phyloP scores from a whole-genome alignment of 2,113 vertebrate genomes.

The Pelvicachromis taeniatus region DNA sequence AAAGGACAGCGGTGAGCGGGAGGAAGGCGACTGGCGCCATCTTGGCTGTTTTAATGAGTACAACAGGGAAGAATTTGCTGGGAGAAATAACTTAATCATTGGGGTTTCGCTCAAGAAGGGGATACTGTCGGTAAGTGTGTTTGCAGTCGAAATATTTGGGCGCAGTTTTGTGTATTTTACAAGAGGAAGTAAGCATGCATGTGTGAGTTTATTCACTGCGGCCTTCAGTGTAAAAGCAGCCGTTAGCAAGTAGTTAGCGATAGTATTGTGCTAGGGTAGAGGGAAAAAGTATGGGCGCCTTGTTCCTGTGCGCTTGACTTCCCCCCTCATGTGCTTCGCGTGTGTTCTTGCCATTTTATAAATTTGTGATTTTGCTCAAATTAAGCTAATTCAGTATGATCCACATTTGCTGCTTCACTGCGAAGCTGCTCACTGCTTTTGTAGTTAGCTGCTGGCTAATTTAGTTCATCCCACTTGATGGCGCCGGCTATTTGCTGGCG shows the following conservation, averaged over 20 bases:
- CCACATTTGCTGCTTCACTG: not conserved
- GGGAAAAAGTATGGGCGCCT: slow-evolving; percentile 21
- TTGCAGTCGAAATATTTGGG: not conserved
- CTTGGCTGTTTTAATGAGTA: slow-evolving; percentile 79
- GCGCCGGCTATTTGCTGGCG: slow-evolving; percentile 62
- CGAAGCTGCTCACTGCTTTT: not conserved
- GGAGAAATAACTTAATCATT: slow-evolving; percentile 65
- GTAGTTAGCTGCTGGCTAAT: slow-evolving; percentile 55
- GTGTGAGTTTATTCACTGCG: slow-evolving; percentile 8
- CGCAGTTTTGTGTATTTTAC: not conserved
- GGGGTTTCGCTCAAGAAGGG: slow-evolving; percentile 20
- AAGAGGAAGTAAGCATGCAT: not conserved
- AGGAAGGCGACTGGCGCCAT: slow-evolving; percentile 78
- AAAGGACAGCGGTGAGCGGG: slow-evolving; percentile 74
- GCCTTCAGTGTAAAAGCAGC: slow-evolving; percentile 43
- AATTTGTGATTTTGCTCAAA: not conserved
- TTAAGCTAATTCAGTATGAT: not conserved
- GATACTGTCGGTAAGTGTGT: slow-evolving; percentile 45
- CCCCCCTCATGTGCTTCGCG: not conserved
- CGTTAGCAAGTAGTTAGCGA: slow-evolving; percentile 54
- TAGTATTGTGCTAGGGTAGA: slow-evolving; percentile 2
- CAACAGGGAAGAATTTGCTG: slow-evolving; percentile 65
- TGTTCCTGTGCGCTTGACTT: not conserved
- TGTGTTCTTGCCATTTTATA: not conserved
- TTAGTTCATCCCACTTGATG: slow-evolving; percentile 48